These are phyloP conservation scores for Tetraodon nigroviridis DNA, from an alignment of 2,113 vertebrate genomes.

Conservation along the genomic window DNA sequence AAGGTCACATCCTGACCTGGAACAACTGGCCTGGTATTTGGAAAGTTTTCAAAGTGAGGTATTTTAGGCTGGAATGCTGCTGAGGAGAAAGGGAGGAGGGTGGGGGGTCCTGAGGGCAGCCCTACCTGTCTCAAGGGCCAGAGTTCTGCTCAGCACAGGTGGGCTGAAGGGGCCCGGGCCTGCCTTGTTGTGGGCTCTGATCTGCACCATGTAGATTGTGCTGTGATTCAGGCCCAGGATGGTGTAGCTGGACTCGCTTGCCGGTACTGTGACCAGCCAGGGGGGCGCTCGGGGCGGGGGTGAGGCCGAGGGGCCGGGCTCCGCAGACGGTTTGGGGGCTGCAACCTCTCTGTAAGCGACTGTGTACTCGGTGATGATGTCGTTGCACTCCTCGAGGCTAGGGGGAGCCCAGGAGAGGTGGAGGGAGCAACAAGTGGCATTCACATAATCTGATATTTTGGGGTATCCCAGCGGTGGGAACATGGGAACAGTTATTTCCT, in stretches of 20 bases:
- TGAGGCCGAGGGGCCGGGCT: conserved; percentile 20
- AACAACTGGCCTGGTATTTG: conserved; percentile 62
- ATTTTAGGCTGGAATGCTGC: conserved; percentile 58
- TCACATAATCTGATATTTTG: conserved; percentile 80
- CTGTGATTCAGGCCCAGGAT: conserved; percentile 87
- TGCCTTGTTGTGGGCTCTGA: conserved; percentile 88
- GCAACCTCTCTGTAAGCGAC: conserved; percentile 80
- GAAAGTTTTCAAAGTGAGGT: conserved; percentile 40
- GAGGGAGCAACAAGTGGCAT: conserved; percentile 82
- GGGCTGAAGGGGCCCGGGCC: conserved; percentile 93
- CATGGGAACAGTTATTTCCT: conserved; percentile 81
- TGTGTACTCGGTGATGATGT: conserved; percentile 84
- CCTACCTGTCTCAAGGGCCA: conserved; percentile 96
- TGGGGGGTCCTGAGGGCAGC: conserved; percentile 58
- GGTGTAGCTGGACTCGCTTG: conserved; percentile 81
- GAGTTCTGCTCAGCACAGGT: conserved; percentile 83
- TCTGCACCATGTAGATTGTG: conserved; percentile 88
- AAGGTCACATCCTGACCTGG: conserved; percentile 38
- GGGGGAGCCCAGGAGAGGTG: conserved; percentile 88
- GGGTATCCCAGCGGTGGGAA: conserved; percentile 83
- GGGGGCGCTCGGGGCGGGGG: conserved; percentile 48
- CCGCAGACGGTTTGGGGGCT: conserved; percentile 58
- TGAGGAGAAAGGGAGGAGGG: conserved; percentile 43
- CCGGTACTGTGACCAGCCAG: conserved; percentile 77
- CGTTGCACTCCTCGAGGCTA: conserved; percentile 77